Conservation (phyloP, 2,888 invertebrate genomes). For the Ophioninae sp. region DNA sequence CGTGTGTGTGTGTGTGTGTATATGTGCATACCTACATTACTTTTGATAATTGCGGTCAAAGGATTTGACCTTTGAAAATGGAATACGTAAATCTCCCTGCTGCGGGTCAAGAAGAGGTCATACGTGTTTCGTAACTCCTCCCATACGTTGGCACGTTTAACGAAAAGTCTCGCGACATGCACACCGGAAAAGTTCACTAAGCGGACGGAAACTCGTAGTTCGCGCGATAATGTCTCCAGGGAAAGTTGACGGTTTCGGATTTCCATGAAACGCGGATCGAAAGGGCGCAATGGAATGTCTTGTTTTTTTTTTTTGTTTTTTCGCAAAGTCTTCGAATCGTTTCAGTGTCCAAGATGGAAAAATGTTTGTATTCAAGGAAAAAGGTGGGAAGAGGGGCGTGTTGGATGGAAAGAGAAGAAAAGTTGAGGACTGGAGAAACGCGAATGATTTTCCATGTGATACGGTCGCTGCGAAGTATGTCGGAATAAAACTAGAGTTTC, state of each 20-base stretch:
- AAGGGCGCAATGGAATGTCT: background rate
- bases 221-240: background rate
- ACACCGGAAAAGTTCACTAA: background rate
- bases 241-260: background rate
- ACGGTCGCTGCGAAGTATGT: constrained; percentile 18
- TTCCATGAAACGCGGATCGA: background rate
- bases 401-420: background rate
- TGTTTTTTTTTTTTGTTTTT: constrained; percentile 3
- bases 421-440: constrained; percentile 19
- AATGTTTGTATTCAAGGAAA: background rate
- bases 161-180: background rate
- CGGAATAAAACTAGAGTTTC: constrained; percentile 23
- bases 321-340: constrained; percentile 15
- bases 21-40: background rate
- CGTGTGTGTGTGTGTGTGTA: background rate
- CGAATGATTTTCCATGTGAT: constrained; percentile 27
- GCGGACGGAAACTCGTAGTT: background rate
- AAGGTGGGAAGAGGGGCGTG: background rate
- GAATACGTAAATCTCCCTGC: background rate
- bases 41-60: constrained; percentile 44
- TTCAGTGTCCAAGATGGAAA: background rate
- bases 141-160: background rate
- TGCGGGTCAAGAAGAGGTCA: background rate
- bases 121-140: background rate
- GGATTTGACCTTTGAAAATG: constrained; percentile 41